phyloP scores from a whole-genome alignment of 2,888 invertebrate species.

The Argyresthia goedartella region DNA sequence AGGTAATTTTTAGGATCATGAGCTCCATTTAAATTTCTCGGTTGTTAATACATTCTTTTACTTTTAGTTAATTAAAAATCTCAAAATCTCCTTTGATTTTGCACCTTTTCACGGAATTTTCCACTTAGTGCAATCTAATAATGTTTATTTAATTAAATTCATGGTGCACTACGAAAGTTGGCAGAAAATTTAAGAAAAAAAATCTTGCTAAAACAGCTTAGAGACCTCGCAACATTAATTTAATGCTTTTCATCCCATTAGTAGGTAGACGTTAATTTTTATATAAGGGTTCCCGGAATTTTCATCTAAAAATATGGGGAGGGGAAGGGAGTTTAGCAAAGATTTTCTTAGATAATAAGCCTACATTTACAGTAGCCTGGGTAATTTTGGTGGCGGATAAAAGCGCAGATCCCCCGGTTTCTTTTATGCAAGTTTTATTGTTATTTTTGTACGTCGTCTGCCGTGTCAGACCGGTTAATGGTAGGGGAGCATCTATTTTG shows the following conservation, averaged over 20 bases:
- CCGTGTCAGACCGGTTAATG: slow-evolving; percentile 14
- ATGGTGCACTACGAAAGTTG: too few species aligned
- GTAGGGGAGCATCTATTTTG: too few species aligned
- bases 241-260: slow-evolving; percentile 16
- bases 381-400: slow-evolving; percentile 34
- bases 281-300: slow-evolving; percentile 28
- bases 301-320: slow-evolving; percentile 26
- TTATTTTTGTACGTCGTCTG: slow-evolving; percentile 43
- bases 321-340: neutral
- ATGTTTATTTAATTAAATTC: too few species aligned
- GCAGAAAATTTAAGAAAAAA: neutral
- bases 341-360: slow-evolving; percentile 20
- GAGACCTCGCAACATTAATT: slow-evolving; percentile 15
- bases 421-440: slow-evolving; percentile 36
- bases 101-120: too few species aligned
- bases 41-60: too few species aligned
- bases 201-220: neutral
- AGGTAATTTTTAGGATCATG: too few species aligned
- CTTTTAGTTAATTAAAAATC: too few species aligned
- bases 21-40: too few species aligned
- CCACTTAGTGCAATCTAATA: too few species aligned
- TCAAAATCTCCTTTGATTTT: too few species aligned
- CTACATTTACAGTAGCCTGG: slow-evolving; percentile 28
- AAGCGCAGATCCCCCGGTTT: slow-evolving; percentile 33
- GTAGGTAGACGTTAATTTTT: slow-evolving; percentile 20